These are phyloP conservation scores for Lucinisca nassula DNA, from an alignment of 2,888 invertebrate species.

Conservation along the genomic window DNA sequence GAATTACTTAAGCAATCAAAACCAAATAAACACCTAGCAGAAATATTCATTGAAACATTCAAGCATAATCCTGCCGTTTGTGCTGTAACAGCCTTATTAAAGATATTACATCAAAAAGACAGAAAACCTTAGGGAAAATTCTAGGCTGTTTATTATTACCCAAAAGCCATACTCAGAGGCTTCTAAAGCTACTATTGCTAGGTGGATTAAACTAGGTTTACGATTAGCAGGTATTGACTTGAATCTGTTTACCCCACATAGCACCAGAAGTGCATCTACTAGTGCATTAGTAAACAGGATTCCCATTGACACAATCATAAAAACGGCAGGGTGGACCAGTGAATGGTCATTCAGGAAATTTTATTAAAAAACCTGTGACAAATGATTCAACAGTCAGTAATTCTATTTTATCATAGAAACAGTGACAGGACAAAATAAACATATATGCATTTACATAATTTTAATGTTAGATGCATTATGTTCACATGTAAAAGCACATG, in stretches of 20 bases:
- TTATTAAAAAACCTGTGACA: not conserved
- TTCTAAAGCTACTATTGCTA: not conserved
- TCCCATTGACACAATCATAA: not conserved
- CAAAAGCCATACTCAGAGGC: not conserved
- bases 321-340: not conserved
- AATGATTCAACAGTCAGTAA: not conserved
- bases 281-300: not conserved
- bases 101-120: not conserved
- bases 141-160: not conserved
- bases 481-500: not conserved
- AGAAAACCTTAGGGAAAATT: not conserved
- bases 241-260: not conserved
- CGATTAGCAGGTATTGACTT: not conserved
- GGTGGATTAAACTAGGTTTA: not conserved
- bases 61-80: not conserved
- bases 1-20: not conserved
- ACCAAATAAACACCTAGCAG: not conserved
- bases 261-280: not conserved
- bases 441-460: not conserved
- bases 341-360: constrained; percentile 4
- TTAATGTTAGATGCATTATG: not conserved
- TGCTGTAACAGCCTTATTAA: not conserved
- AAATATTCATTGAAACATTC: too few species aligned
- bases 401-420: too few species aligned
- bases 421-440: not conserved